phyloP scores from a whole-genome alignment of 2,797 vertebrate species.

The Crenichthys baileyi region DNA sequence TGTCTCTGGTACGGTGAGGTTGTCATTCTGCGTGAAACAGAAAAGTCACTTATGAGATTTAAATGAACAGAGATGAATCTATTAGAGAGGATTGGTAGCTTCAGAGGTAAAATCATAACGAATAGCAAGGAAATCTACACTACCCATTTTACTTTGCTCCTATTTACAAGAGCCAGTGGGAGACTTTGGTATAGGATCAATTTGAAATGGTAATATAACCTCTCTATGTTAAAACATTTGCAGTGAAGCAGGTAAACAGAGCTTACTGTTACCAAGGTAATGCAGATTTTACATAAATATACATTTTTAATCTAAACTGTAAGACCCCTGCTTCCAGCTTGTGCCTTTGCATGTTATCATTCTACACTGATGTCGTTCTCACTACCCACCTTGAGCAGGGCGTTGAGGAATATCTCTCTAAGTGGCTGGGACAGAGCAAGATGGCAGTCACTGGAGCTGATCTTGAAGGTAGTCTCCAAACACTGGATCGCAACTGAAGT shows the following conservation, averaged over 20 bases:
- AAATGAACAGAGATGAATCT: background rate
- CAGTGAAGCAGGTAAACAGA: background rate
- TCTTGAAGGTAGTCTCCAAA: constrained; percentile 97
- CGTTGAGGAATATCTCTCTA: constrained; percentile 92
- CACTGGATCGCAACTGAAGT: constrained; percentile 94
- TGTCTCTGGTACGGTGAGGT: constrained; percentile 83
- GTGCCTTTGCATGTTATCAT: background rate
- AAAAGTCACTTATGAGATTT: background rate
- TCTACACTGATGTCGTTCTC: background rate
- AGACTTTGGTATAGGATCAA: background rate
- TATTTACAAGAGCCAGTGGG: background rate
- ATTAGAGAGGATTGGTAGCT: background rate
- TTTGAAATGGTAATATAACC: background rate
- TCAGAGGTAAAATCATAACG: too few species aligned
- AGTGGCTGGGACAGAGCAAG: constrained; percentile 89
- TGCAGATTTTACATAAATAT: too few species aligned
- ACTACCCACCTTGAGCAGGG: constrained; percentile 87
- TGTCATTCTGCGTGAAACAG: constrained; percentile 83
- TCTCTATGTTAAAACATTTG: background rate
- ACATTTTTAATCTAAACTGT: background rate
- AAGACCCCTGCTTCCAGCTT: background rate
- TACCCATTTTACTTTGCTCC: background rate
- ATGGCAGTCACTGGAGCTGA: constrained; percentile 90
- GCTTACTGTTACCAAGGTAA: background rate
- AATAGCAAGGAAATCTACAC: background rate